These are phyloP conservation scores for Hypomesus transpacificus DNA, from an alignment of 2,113 vertebrate genomes.

Conservation along the genomic window DNA sequence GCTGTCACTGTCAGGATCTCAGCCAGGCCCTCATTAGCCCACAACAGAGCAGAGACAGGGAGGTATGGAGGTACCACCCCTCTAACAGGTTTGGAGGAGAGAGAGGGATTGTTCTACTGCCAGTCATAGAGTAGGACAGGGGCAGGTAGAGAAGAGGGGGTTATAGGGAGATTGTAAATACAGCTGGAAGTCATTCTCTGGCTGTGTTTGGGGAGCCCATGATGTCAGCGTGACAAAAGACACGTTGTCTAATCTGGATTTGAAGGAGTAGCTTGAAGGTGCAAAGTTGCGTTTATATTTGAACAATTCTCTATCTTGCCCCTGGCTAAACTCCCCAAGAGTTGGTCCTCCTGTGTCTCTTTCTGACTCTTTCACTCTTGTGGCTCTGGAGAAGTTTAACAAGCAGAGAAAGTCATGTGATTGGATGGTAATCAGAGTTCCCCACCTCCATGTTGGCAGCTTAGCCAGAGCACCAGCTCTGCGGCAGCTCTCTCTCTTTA, in stretches of 20 bases:
- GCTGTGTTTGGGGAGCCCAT: no score
- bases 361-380: not conserved
- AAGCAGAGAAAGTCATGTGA: not conserved
- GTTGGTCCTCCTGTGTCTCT: not conserved
- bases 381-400: not conserved
- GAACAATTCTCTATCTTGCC: not conserved
- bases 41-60: slow-evolving; percentile 31
- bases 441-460: not conserved
- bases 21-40: slow-evolving; percentile 61
- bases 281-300: not conserved
- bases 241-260: not conserved
- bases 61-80: slow-evolving; percentile 24
- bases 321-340: not conserved
- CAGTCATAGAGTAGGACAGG: no score
- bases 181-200: no score
- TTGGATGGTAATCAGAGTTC: slow-evolving; percentile 3
- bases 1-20: slow-evolving; percentile 49
- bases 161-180: slow-evolving; percentile 8
- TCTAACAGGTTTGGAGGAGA: slow-evolving; percentile 10
- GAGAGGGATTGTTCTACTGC: not conserved
- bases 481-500: slow-evolving; percentile 8
- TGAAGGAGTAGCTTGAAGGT: not conserved
- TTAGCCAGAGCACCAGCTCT: slow-evolving; percentile 24
- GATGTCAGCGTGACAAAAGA: no score
- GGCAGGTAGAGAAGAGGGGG: slow-evolving; percentile 8